Percentiles rank a stretch among this genome's conserved stretches.
phyloP scores from a whole-genome alignment of 2,797 vertebrate genomes.

The Helostoma temminkii region DNA sequence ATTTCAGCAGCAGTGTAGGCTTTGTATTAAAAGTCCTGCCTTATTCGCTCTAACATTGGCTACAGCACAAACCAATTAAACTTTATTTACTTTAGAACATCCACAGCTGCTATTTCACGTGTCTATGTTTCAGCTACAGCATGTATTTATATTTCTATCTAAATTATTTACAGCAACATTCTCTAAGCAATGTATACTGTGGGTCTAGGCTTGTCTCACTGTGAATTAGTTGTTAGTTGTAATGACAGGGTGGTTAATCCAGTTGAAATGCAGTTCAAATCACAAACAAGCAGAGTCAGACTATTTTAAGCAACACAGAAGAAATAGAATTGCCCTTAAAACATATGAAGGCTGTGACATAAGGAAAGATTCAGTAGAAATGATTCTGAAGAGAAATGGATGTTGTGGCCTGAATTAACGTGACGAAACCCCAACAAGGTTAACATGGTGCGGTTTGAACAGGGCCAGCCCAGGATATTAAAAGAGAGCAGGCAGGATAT shows the following conservation, averaged over 20 bases:
- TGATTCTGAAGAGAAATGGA: neutral
- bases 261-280: neutral
- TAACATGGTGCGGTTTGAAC: slow-evolving; percentile 2
- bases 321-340: neutral
- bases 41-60: slow-evolving; percentile 1
- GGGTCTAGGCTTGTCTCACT: neutral
- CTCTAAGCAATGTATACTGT: neutral
- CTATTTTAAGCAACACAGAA: neutral
- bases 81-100: slow-evolving; percentile 28
- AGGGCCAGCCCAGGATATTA: slow-evolving; percentile 4
- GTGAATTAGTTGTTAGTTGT: neutral
- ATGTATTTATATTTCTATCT: slow-evolving; percentile 31
- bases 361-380: neutral
- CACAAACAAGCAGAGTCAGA: neutral
- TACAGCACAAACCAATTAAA: slow-evolving; percentile 32
- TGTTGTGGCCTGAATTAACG: neutral
- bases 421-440: slow-evolving; percentile 1
- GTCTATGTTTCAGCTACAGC: slow-evolving; percentile 19
- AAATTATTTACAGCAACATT: slow-evolving; percentile 10
- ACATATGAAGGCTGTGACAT: too few species aligned
- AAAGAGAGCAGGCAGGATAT: slow-evolving; percentile 13
- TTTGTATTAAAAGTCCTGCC: neutral
- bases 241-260: neutral
- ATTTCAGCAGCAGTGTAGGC: too few species aligned
- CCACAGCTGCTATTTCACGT: slow-evolving; percentile 18